Conservation (phyloP, 2,797 vertebrate species). For the Percopsis omiscomaycus region DNA sequence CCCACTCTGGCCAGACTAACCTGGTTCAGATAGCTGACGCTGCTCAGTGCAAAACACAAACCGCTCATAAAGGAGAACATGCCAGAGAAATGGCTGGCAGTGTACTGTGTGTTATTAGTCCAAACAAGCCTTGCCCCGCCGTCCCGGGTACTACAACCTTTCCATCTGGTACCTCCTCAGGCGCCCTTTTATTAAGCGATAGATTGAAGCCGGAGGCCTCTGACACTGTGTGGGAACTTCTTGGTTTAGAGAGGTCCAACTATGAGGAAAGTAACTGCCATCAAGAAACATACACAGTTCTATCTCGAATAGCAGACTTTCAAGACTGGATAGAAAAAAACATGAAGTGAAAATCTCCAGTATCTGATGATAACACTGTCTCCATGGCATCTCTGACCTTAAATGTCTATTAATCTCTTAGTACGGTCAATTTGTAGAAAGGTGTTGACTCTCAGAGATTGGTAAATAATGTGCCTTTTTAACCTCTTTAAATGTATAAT, state of each 20-base stretch:
- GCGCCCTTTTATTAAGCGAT: constrained; percentile 6
- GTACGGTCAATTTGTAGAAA: background rate
- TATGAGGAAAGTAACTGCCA: constrained; percentile 79
- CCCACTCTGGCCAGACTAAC: constrained; percentile 69
- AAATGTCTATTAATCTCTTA: background rate
- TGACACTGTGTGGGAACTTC: constrained; percentile 80
- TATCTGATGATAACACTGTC: background rate
- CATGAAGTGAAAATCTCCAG: constrained; percentile 75
- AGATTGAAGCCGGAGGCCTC: constrained; percentile 50
- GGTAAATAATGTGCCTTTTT: no score
- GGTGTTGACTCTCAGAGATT: background rate
- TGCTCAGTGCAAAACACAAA: constrained; percentile 82
- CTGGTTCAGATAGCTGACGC: constrained; percentile 78
- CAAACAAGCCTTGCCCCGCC: constrained; percentile 79
- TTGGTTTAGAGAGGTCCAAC: constrained; percentile 86
- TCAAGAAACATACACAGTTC: constrained; percentile 76
- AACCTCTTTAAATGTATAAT: no score
- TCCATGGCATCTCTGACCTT: background rate
- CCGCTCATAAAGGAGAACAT: constrained; percentile 75
- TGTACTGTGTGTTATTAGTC: constrained; percentile 81
- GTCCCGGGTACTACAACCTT: constrained; percentile 82
- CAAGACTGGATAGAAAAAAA: constrained; percentile 89
- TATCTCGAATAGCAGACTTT: constrained; percentile 81
- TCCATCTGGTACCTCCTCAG: constrained; percentile 50
- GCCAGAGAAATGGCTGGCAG: constrained; percentile 80